Conservation (phyloP, 2,113 vertebrate species). For the Scolopax mira region DNA sequence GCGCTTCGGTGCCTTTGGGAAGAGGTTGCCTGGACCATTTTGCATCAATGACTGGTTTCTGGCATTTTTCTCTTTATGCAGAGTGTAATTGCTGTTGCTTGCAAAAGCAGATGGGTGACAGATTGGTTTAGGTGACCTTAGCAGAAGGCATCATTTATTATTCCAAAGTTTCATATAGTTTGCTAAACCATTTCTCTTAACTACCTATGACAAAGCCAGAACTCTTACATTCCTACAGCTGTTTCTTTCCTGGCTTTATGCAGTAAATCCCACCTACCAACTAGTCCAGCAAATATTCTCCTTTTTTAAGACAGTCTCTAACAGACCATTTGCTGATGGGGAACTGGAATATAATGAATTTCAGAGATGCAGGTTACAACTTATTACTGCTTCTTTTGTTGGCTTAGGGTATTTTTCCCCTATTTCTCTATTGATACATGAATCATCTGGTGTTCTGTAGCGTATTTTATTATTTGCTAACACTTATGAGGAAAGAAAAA, state of each 20-base stretch:
- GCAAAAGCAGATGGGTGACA: conserved; percentile 20
- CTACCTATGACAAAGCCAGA: background rate
- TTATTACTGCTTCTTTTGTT: background rate
- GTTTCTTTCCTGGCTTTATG: background rate
- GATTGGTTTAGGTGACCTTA: background rate
- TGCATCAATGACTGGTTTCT: background rate
- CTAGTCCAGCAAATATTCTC: rapidly evolving
- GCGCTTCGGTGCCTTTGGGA: rapidly evolving
- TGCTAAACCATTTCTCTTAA: background rate
- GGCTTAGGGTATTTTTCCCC: background rate
- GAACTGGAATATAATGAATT: rapidly evolving
- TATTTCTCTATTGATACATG: background rate
- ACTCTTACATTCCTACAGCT: background rate
- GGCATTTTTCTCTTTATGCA: background rate
- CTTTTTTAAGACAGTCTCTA: background rate
- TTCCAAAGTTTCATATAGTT: background rate
- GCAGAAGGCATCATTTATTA: background rate
- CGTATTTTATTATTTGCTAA: background rate
- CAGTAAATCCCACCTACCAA: background rate
- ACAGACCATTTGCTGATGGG: background rate
- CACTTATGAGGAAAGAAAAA: background rate
- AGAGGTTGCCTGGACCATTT: background rate
- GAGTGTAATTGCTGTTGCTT: background rate
- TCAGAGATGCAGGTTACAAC: background rate
- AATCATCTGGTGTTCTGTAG: background rate